Evolutionary conservation across 1,140 invertebrate genomes (phyloP).

Genomic region (Lepidurus couesii): DNA sequence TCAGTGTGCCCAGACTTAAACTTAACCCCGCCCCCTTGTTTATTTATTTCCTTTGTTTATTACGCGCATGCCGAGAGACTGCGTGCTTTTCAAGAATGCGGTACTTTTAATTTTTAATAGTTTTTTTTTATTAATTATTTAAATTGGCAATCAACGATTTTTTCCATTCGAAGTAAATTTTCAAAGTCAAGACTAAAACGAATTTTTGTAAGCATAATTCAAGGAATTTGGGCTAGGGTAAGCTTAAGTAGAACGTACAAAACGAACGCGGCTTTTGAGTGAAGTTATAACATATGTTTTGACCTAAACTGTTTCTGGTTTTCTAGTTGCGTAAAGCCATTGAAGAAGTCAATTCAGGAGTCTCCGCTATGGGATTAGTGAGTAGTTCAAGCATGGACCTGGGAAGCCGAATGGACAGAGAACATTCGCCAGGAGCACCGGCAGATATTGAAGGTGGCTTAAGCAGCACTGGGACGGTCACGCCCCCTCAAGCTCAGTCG

Average conservation of each 20-base stretch:
- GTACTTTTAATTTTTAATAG: too few relatives aligned
- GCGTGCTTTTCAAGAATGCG: too few relatives aligned
- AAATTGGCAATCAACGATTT: too few relatives aligned
- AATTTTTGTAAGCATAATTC: too few relatives aligned
- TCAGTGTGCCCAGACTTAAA: too few relatives aligned
- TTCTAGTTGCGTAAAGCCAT: conserved; percentile 73
- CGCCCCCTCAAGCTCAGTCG: neutral
- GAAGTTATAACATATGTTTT: conserved; percentile 26
- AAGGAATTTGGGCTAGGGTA: too few relatives aligned
- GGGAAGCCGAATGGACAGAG: conserved; percentile 23
- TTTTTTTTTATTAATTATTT: too few relatives aligned
- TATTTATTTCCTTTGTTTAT: too few relatives aligned
- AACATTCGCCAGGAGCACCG: conserved; percentile 31
- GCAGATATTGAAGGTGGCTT: conserved; percentile 32
- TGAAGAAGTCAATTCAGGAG: conserved; percentile 74
- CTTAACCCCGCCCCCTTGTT: too few relatives aligned
- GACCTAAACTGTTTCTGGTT: conserved; percentile 37
- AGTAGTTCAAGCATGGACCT: conserved; percentile 26
- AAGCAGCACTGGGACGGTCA: neutral
- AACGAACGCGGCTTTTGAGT: conserved; percentile 23
- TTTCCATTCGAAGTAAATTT: too few relatives aligned
- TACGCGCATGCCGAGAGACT: too few relatives aligned
- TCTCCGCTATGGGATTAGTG: conserved; percentile 18
- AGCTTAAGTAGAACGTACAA: conserved; percentile 8
- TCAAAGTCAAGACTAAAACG: too few relatives aligned